These are phyloP conservation scores for Arctia plantaginis DNA, from an alignment of 2,888 invertebrate species.

Conservation along the genomic window DNA sequence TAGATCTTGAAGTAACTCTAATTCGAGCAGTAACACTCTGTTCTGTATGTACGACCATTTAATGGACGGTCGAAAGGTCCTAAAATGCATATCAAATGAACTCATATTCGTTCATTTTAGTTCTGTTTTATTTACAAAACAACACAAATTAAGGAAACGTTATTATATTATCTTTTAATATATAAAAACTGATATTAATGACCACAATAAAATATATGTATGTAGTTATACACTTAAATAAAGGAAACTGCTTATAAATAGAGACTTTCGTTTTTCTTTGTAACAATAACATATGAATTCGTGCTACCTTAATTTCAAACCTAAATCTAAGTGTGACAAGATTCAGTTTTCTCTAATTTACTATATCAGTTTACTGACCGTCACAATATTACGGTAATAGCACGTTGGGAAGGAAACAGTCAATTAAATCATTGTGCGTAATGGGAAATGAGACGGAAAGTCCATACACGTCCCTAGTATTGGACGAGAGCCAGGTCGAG, in stretches of 20 bases:
- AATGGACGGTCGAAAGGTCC: too few species aligned
- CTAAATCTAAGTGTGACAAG: neutral
- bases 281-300: neutral
- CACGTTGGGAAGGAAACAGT: constrained; percentile 11
- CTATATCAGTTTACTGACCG: constrained; percentile 12
- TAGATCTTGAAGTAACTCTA: neutral
- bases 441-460: constrained; percentile 20
- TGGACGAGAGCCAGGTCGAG: constrained; percentile 32
- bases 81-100: neutral
- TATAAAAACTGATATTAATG: neutral
- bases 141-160: neutral
- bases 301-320: neutral
- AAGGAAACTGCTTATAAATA: neutral
- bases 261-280: neutral
- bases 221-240: neutral
- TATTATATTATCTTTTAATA: neutral
- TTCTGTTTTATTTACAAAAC: neutral
- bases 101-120: neutral
- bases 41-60: too few species aligned
- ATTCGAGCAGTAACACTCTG: neutral
- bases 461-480: constrained; percentile 6
- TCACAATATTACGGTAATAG: constrained; percentile 1
- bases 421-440: constrained; percentile 21
- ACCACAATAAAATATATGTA: neutral
- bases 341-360: neutral